phyloP scores from a whole-genome alignment of 2,888 invertebrate genomes.

The Tetramorium bicarinatum region DNA sequence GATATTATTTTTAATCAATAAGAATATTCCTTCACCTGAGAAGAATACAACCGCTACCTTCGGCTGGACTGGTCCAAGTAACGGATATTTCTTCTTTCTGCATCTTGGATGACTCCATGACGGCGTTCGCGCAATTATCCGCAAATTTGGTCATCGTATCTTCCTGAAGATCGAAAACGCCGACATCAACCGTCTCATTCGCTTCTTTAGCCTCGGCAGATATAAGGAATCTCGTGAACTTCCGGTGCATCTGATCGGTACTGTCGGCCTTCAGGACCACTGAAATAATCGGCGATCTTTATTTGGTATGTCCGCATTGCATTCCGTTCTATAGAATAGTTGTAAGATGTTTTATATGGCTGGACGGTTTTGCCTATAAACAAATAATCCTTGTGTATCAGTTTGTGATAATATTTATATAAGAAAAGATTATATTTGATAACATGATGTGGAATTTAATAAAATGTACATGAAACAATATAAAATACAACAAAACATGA shows the following conservation, averaged over 20 bases:
- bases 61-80: conserved; percentile 96
- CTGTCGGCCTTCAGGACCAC: conserved; percentile 91
- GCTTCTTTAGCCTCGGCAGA: conserved; percentile 90
- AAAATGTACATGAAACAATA: neutral
- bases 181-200: conserved; percentile 82
- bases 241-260: conserved; percentile 88
- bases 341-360: neutral
- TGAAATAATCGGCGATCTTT: conserved; percentile 79
- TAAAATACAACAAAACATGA: neutral
- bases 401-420: neutral
- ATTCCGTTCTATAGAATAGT: neutral
- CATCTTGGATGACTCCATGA: conserved; percentile 92
- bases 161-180: conserved; percentile 84
- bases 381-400: neutral
- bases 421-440: neutral
- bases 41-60: conserved; percentile 94
- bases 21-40: conserved; percentile 89
- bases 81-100: conserved; percentile 95
- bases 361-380: neutral
- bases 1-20: conserved; percentile 50
- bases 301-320: conserved; percentile 3
- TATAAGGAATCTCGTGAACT: conserved; percentile 93
- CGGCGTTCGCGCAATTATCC: conserved; percentile 94
- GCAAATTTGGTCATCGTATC: conserved; percentile 91
- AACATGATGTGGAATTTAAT: neutral